These are phyloP conservation scores for Apis laboriosa DNA, from an alignment of 1,140 invertebrate genomes.

Conservation along the genomic window DNA sequence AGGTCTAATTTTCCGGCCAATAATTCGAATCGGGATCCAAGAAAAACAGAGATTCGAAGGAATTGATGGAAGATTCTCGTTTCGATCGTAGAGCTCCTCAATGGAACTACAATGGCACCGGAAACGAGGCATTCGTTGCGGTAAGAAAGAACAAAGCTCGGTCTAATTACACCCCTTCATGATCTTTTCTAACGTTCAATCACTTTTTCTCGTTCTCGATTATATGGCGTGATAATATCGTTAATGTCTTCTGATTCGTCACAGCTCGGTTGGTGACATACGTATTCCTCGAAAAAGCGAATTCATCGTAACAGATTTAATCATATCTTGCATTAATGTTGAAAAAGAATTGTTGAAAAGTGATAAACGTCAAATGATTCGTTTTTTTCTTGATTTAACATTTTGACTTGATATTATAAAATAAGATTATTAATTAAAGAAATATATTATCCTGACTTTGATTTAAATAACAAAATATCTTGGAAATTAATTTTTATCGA, in stretches of 20 bases:
- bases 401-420: too few species aligned
- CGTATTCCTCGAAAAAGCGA: not conserved
- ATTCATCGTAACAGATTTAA: not conserved
- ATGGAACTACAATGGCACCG: constrained; percentile 1
- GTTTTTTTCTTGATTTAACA: too few species aligned
- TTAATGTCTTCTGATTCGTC: constrained; percentile 47
- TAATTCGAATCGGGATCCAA: constrained; percentile 26
- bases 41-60: not conserved
- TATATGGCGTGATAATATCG: constrained; percentile 73
- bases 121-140: constrained; percentile 51
- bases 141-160: constrained; percentile 71
- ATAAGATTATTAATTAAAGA: too few species aligned
- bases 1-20: constrained; percentile 45
- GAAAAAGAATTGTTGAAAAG: too few species aligned
- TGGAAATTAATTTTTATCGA: too few species aligned
- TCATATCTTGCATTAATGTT: too few species aligned
- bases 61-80: constrained; percentile 22
- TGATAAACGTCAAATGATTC: too few species aligned
- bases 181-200: constrained; percentile 77
- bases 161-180: constrained; percentile 77
- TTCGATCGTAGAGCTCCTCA: not conserved
- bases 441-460: too few species aligned
- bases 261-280: constrained; percentile 12
- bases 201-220: constrained; percentile 74
- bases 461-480: too few species aligned